These are phyloP conservation scores for Empidonax alnorum DNA, from an alignment of 2,113 vertebrate species.

Conservation along the genomic window DNA sequence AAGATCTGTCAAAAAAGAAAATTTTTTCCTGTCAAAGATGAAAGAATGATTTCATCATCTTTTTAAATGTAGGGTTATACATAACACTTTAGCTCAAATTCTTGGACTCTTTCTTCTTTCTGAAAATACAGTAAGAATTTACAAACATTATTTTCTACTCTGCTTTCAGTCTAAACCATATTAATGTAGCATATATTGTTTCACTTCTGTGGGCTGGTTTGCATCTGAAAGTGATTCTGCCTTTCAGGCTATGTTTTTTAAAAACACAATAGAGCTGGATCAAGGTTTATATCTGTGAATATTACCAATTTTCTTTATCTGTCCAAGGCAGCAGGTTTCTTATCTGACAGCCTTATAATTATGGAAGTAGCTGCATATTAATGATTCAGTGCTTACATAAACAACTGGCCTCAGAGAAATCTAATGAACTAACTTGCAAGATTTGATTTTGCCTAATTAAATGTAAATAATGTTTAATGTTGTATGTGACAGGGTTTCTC, in stretches of 20 bases:
- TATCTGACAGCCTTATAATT: conserved; percentile 78
- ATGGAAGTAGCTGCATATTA: conserved; percentile 74
- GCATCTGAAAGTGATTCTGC: conserved; percentile 18
- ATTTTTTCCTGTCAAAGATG: neutral
- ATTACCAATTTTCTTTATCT: conserved; percentile 76
- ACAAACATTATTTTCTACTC: neutral
- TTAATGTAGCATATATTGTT: conserved; percentile 5
- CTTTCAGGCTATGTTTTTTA: conserved; percentile 49
- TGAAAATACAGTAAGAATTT: neutral
- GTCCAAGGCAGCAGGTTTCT: conserved; percentile 73
- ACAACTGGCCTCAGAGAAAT: conserved; percentile 80
- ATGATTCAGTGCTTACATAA: conserved; percentile 77
- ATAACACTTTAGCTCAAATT: neutral
- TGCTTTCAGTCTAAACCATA: neutral
- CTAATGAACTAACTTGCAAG: conserved; percentile 71
- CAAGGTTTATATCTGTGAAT: conserved; percentile 68
- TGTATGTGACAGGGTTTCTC: conserved; percentile 70
- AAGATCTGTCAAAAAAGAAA: neutral
- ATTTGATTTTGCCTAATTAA: conserved; percentile 81
- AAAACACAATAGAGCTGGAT: conserved; percentile 11
- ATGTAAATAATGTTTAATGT: conserved; percentile 79
- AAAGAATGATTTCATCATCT: neutral
- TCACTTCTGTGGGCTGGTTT: neutral
- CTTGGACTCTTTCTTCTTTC: neutral
- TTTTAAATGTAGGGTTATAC: neutral